Evolutionary conservation across 2,888 invertebrate species (phyloP).

Genomic region (Bruchidius siliquastri): DNA sequence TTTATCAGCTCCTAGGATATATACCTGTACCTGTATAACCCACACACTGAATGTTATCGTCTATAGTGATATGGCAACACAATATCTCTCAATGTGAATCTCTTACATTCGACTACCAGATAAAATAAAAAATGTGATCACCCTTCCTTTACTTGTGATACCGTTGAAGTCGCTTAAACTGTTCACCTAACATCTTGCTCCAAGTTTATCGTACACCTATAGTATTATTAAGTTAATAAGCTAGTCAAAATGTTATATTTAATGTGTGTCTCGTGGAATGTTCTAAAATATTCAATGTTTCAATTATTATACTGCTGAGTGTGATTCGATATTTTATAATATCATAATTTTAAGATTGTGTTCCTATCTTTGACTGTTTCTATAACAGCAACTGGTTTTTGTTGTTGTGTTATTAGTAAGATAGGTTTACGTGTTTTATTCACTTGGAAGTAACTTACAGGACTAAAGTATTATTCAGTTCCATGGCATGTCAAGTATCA

Average conservation of each 20-base stretch:
- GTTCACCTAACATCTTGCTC: constrained; percentile 41
- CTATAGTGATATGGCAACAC: no score
- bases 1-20: no score
- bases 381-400: no score
- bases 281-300: constrained; percentile 9
- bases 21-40: no score
- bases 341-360: not conserved
- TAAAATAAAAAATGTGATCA: not conserved
- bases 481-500: no score
- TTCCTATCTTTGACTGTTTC: not conserved
- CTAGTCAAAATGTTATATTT: constrained; percentile 31
- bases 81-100: not conserved
- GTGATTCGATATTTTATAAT: not conserved
- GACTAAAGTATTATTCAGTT: no score
- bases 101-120: constrained; percentile 3
- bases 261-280: constrained; percentile 6
- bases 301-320: not conserved
- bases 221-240: constrained; percentile 42
- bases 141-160: not conserved
- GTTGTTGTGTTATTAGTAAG: no score
- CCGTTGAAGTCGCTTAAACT: constrained; percentile 6
- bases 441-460: no score
- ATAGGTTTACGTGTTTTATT: no score
- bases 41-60: no score
- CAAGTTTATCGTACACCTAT: constrained; percentile 36